Evolutionary conservation across 2,113 vertebrate genomes (phyloP).

Genomic region (Colistium nudipinnis): DNA sequence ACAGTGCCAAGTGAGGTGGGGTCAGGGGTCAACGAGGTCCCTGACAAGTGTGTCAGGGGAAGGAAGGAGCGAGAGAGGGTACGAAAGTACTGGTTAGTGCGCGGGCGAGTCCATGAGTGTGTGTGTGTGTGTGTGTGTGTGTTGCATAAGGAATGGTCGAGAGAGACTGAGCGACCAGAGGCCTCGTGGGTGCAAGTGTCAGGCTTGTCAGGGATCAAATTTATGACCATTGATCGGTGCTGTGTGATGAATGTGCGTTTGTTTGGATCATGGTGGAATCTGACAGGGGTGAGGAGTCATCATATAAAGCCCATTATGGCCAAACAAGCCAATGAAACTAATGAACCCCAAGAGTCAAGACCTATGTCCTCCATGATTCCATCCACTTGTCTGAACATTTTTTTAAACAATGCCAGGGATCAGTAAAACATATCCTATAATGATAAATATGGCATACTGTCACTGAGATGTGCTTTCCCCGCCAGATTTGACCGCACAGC

Average conservation of each 20-base stretch:
- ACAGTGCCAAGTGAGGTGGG: slow-evolving; percentile 82
- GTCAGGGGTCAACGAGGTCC: slow-evolving; percentile 91
- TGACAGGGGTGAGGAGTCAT: slow-evolving; percentile 79
- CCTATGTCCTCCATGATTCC: slow-evolving; percentile 12
- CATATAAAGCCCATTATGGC: slow-evolving; percentile 74
- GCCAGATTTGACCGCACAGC: no score
- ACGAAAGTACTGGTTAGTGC: slow-evolving; percentile 34
- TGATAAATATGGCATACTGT: neutral
- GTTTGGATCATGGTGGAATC: slow-evolving; percentile 66
- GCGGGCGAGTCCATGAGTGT: slow-evolving; percentile 20
- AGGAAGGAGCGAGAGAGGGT: slow-evolving; percentile 78
- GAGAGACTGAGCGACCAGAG: slow-evolving; percentile 67
- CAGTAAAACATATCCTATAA: neutral
- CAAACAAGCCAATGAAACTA: slow-evolving; percentile 68
- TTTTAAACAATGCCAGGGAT: neutral
- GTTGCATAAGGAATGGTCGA: slow-evolving; percentile 67
- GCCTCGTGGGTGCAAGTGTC: slow-evolving; percentile 82
- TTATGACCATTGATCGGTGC: slow-evolving; percentile 88
- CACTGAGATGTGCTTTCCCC: neutral
- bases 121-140: slow-evolving; percentile 44
- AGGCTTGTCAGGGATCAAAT: slow-evolving; percentile 89
- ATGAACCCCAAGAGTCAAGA: slow-evolving; percentile 62
- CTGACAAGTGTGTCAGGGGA: slow-evolving; percentile 89
- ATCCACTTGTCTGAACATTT: slow-evolving; percentile 6
- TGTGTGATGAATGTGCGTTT: slow-evolving; percentile 65